Evolutionary conservation across 2,797 vertebrate genomes (phyloP), one percentile per base, ranked within the genome.

Genomic region (Furcifer pardalis): DNA sequence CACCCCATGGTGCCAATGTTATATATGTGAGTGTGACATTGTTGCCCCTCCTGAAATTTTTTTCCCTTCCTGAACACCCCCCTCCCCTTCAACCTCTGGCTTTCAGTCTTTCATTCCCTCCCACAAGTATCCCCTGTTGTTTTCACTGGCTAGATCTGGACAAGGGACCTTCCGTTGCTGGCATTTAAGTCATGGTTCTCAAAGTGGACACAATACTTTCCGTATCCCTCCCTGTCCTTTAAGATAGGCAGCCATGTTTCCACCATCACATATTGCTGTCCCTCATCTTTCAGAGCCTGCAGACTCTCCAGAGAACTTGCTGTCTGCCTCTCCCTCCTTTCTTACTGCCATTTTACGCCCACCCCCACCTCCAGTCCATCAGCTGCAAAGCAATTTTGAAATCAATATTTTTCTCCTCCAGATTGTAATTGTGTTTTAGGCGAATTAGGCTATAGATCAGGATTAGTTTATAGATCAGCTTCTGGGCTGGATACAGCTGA

Each of bases 401-500:
- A 94, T 95, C 94, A 60, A 95, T 95, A 94, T 86, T 86, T 86
- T 82, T 86, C 84, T 86, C 73, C 66, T 82, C 84, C 84, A 81
- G 84, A 86, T 86, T 85, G 93, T 94, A 95, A 93, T 95, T 92
- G 93, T 95, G 94, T 94, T 91, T 91, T 94, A 94, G 94, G 94
- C 89, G 93, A 95, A 94, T 95, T 95, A 94, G 73, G 92, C 93
- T 95, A 95, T 95, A 94, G 94, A 95, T 94, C 94, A 95, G 91
- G 92, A 92, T 92, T 92, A 93, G 93, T 91, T 94, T 93, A 93
- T 94, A 93, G 93, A 94, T 94, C 93, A 94, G 91, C 86, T 86
- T 89, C 79, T 91, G 88, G 91, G 90, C 92, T 92, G 92, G 92
- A 89, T 89, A 85, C 87, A 91, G 93, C 91, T 87, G 83, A 0